Base-by-base conservation (phyloP, 1,140 invertebrate species). In the Drosophila ambigua region DNA sequence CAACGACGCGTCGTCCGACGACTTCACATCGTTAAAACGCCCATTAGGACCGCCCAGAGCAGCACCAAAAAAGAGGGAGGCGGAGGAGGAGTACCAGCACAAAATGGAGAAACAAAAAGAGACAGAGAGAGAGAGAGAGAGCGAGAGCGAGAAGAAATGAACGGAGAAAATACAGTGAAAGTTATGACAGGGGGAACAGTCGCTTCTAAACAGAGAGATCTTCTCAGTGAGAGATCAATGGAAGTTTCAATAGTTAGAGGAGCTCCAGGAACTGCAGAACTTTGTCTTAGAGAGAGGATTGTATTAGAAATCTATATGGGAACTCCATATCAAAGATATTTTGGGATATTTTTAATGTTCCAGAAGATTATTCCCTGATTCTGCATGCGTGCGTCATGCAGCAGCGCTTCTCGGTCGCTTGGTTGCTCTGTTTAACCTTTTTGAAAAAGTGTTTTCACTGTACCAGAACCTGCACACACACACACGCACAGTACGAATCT, bases 21-120 rank as follows among this genome's bases (percentile, higher is more conserved):
- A 76, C 73, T 85, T 75, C 62, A 80, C 80, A 80, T 85, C 73
- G 81, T 85, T 85, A 85, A 85, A 85, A 72, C 81, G 68, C 51
- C 81, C 81, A 80, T 84, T 69, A 68, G 60, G 46, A 31, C 8
- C 31, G 31, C 31, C 31, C 9, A 31, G 9, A 31, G 63, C 60
- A 54, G 26, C 20, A 55, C 43, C 28, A 68, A 68, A 67, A 65
- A 24, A 24, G 23, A 23, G 4, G 28, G 7, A 31, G 28, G 7
- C 2, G 7, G 8, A 31, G 28, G 28, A 31, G 28, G 28, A 31
- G 8, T 31, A 31, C 8, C 53, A 39, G 28, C 61, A 28, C 35
- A 31, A 54, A 69, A 43, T 48, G 44, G 63, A 57, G 20, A 41
- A 68, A 43, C 31, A 49, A 44, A 48, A 31, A 31, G 13, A 2